These are phyloP conservation scores for Zophobas morio DNA, from an alignment of 1,140 invertebrate species.

Conservation along the genomic window DNA sequence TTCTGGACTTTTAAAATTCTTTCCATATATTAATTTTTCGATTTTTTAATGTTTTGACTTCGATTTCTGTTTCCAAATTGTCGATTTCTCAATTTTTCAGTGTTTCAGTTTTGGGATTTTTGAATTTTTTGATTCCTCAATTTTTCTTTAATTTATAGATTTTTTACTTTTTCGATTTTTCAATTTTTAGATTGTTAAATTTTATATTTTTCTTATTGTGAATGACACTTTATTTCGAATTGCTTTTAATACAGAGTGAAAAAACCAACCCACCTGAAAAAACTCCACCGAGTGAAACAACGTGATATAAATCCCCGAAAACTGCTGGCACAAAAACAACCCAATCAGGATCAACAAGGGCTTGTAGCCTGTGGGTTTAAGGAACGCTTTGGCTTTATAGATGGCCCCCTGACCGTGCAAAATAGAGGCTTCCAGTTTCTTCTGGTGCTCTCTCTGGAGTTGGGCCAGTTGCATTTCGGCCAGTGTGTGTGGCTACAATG, in stretches of 20 bases:
- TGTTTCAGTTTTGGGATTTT: too few relatives aligned
- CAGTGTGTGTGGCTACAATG: slow-evolving; percentile 57
- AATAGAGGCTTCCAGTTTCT: slow-evolving; percentile 63
- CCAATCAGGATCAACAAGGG: slow-evolving; percentile 72
- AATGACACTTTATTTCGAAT: too few relatives aligned
- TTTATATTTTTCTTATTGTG: too few relatives aligned
- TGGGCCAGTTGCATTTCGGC: slow-evolving; percentile 66
- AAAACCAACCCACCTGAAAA: slow-evolving; percentile 67
- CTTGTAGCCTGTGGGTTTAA: slow-evolving; percentile 74
- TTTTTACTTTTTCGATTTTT: too few relatives aligned
- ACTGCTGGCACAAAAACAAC: slow-evolving; percentile 75
- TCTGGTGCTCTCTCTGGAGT: slow-evolving; percentile 67
- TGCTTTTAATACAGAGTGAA: not conserved
- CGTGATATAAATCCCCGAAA: slow-evolving; percentile 77
- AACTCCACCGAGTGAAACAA: slow-evolving; percentile 80
- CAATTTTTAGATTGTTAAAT: too few relatives aligned
- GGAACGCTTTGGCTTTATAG: slow-evolving; percentile 63
- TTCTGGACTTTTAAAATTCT: too few relatives aligned
- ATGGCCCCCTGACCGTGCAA: slow-evolving; percentile 58
- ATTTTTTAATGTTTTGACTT: too few relatives aligned
- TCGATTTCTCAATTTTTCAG: too few relatives aligned
- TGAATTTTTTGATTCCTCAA: too few relatives aligned
- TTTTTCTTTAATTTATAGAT: too few relatives aligned
- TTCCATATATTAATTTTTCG: too few relatives aligned
- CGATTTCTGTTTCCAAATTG: too few relatives aligned